These are phyloP conservation scores for Polypedilum vanderplanki DNA, from an alignment of 1,140 invertebrate genomes.

Conservation along the genomic window DNA sequence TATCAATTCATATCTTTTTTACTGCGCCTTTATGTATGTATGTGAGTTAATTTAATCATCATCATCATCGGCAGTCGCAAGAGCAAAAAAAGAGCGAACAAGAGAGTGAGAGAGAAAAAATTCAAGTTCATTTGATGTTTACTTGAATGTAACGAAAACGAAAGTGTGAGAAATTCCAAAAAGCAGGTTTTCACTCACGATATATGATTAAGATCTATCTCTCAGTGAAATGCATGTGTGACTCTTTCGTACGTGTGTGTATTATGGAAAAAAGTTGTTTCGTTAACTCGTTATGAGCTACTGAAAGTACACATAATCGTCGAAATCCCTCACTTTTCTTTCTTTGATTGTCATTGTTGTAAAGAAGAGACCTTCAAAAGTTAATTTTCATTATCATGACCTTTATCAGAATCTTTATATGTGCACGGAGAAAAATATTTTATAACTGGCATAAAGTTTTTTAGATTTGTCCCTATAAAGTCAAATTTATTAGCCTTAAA, in stretches of 20 bases:
- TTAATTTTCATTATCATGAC: not conserved
- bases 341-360: too few species aligned
- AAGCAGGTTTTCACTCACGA: constrained; percentile 57
- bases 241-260: not conserved
- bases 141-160: not conserved
- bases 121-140: constrained; percentile 5
- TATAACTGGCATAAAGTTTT: too few species aligned
- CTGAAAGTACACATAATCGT: too few species aligned
- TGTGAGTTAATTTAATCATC: not conserved
- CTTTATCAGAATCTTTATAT: constrained; percentile 41
- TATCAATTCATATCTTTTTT: not conserved
- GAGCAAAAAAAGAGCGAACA: too few species aligned
- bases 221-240: constrained; percentile 59
- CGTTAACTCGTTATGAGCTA: not conserved
- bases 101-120: not conserved
- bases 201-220: constrained; percentile 50
- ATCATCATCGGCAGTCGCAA: too few species aligned
- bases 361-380: not conserved
- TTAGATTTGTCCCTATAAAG: too few species aligned
- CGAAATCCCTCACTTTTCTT: too few species aligned
- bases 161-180: constrained; percentile 36
- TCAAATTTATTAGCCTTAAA: too few species aligned
- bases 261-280: not conserved
- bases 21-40: constrained; percentile 15
- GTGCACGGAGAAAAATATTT: too few species aligned